These are phyloP conservation scores for Unio delphinus DNA, from an alignment of 2,888 invertebrate genomes.

Conservation along the genomic window DNA sequence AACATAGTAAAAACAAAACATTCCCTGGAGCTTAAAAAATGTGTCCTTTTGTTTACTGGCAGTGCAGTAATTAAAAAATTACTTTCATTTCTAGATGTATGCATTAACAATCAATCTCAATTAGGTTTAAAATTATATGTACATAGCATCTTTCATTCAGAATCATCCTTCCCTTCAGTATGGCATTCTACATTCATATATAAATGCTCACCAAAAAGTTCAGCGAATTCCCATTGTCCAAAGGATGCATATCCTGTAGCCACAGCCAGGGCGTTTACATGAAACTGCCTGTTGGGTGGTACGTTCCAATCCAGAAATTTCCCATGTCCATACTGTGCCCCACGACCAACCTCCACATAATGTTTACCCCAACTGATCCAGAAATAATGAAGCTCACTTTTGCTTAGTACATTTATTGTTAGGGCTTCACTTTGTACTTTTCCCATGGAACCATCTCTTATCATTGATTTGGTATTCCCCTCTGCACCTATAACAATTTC, in stretches of 20 bases:
- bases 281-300: constrained; percentile 57
- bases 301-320: constrained; percentile 58
- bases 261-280: constrained; percentile 65
- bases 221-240: constrained; percentile 69
- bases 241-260: constrained; percentile 62
- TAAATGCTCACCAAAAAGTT: constrained; percentile 57
- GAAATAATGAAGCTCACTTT: constrained; percentile 61
- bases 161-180: background rate
- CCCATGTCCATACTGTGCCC: constrained; percentile 55
- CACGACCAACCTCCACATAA: constrained; percentile 60
- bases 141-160: too few species aligned
- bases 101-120: too few species aligned
- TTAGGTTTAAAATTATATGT: too few species aligned
- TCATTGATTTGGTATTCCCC: constrained; percentile 59
- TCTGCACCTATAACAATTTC: constrained; percentile 65
- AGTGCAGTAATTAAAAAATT: too few species aligned
- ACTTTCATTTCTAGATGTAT: too few species aligned
- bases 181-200: background rate
- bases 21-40: too few species aligned
- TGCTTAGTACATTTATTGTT: constrained; percentile 55
- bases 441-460: constrained; percentile 60
- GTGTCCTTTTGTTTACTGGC: too few species aligned
- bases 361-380: constrained; percentile 66
- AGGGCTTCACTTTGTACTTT: constrained; percentile 52
- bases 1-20: too few species aligned